Base-by-base conservation (phyloP, 2,113 vertebrate genomes). In the Cyphomyrus plagiostoma region DNA sequence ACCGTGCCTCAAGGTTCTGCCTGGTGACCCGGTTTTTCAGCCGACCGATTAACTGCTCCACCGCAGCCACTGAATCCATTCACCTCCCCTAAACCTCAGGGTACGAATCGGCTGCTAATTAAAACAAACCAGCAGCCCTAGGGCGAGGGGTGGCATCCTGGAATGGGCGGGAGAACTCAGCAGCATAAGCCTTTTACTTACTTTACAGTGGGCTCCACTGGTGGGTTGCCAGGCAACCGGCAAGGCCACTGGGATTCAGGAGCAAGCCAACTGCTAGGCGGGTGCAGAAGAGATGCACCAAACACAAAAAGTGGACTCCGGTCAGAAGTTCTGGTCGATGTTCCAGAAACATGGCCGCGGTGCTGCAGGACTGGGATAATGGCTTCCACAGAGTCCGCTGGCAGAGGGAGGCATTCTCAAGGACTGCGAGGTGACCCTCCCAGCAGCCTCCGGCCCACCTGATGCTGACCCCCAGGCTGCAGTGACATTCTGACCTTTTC, bases 171-270 rank as follows among this genome's bases (percentile, higher is more conserved):
- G 39, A 46, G 39, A 35, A 26, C 15, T 30, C 7, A 9, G 85
- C 48, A 53, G 49, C 85, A n/a, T 52, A 26, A 82, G 82, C 74
- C 74, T 35, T 52, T 89, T 62, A 80, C 21, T 42, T 10, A 84
- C 39, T 49, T 39, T 48, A 26, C 11, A 56, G 53, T 21, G 53
- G 45, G 52, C 89, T 84, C 50, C 39, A 42, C 83, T 49, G 39
- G 90, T 77, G 52, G 62, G 90, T 90, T 90, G 90, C 90, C 87
- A 88, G 74, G 90, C 90, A 90, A 90, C 90, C 19, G 46, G 87
- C 50, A 52, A 88, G 45, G 83, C 66, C n/a, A 88, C 9, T 48
- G 70, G 88, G 49, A 87, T 87, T 42, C 45, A 58, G 50, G 56
- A 88, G 87, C 26, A 19, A 66, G 56, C 35, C 30, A 39, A 56